Evolutionary conservation across 2,797 vertebrate species (phyloP).

Genomic region (Chaenodraco wilsoni): DNA sequence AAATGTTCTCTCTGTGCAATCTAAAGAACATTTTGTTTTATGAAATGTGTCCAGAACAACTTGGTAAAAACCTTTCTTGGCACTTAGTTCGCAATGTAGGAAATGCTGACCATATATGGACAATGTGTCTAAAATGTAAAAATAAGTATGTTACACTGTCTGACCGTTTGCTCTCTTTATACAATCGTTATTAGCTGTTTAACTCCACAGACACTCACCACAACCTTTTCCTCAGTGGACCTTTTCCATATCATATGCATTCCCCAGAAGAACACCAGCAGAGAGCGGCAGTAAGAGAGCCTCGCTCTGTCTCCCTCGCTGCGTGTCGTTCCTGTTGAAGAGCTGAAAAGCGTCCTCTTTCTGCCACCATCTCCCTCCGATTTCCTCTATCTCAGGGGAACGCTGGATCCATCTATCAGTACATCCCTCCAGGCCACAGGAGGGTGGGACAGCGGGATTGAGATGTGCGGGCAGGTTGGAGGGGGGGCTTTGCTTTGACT

Average conservation of each 20-base stretch:
- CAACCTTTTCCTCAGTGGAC: conserved; percentile 4
- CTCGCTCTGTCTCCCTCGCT: conserved; percentile 28
- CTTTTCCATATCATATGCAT: conserved; percentile 29
- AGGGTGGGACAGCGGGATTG: conserved; percentile 48
- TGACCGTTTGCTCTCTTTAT: not conserved
- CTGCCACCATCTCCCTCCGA: conserved; percentile 38
- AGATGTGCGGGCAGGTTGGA: conserved; percentile 1
- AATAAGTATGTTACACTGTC: not conserved
- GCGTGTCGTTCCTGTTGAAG: conserved; percentile 44
- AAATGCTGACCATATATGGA: too few relatives aligned
- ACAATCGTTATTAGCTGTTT: conserved; percentile 5
- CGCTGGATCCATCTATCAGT: conserved; percentile 52
- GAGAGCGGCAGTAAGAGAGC: conserved; percentile 11
- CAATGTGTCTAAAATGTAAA: not conserved
- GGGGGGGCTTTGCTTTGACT: conserved; percentile 61
- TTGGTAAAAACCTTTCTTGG: too few relatives aligned
- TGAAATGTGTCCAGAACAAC: not conserved
- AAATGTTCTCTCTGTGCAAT: not conserved
- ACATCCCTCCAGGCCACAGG: conserved; percentile 54
- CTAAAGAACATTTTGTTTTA: conserved; percentile 6
- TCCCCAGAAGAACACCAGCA: conserved; percentile 31
- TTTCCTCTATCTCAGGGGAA: conserved; percentile 52
- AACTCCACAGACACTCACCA: conserved; percentile 1
- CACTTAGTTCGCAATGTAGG: conserved; percentile 8
- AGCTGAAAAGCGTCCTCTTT: conserved; percentile 56